Evolutionary conservation across 2,113 vertebrate genomes (phyloP).

Genomic region (Podilymbus podiceps): DNA sequence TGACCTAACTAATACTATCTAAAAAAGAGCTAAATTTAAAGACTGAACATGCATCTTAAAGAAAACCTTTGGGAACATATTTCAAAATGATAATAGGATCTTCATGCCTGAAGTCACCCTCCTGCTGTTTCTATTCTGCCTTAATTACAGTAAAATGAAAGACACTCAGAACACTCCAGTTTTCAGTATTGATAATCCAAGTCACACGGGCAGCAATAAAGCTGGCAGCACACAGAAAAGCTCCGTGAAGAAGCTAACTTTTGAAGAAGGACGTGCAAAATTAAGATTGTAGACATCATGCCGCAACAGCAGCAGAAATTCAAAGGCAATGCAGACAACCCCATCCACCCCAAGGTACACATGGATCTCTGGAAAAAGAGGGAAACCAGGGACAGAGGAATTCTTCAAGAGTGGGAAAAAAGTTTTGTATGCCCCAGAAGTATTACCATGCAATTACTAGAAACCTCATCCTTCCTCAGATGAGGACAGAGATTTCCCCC

Average conservation of each 20-base stretch:
- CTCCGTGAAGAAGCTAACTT: not conserved
- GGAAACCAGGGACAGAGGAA: not conserved
- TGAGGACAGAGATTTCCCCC: not conserved
- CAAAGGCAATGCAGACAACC: not conserved
- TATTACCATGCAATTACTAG: not conserved
- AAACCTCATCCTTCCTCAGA: not conserved
- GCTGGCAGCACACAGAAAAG: not conserved
- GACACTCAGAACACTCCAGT: not conserved
- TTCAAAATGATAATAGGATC: conserved; percentile 2
- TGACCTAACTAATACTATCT: not conserved
- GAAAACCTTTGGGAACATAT: not conserved
- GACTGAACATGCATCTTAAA: not conserved
- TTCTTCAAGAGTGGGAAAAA: not conserved
- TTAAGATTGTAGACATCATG: not conserved
- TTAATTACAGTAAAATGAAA: conserved; percentile 37
- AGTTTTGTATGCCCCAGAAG: not conserved
- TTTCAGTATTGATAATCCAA: not conserved
- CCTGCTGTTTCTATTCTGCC: not conserved
- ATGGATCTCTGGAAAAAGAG: not conserved
- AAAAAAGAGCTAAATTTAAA: not conserved
- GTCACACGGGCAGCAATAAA: not conserved
- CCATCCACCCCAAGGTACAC: accelerated
- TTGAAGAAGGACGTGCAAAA: not conserved
- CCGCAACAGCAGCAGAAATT: not conserved
- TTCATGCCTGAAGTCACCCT: not conserved